Evolutionary conservation across 1,140 invertebrate species (phyloP), one percentile per base, ranked within the genome.

Genomic region (Atta cephalotes): DNA sequence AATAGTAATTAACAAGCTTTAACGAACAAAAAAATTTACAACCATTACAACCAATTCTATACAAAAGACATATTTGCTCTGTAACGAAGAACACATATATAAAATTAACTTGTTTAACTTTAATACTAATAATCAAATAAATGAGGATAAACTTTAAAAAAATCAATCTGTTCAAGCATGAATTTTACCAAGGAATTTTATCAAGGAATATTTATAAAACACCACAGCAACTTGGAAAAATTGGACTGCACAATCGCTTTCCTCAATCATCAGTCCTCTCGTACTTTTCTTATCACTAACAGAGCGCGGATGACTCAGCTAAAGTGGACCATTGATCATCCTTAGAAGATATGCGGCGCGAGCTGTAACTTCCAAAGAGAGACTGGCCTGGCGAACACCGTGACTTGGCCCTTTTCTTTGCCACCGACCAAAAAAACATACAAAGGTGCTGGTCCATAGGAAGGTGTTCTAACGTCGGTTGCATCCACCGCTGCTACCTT

Each of bases 361-460:
- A 97, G 92, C 86, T 97, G 96, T 12, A 97, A 93, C 89, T 96
- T 96, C 97, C 97, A 97, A 18, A 97, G 95, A 0, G 96, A 97
- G 5, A 97, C 95, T 0, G 97, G 96, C 88, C 96, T 95, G 86
- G 96, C 96, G 85, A 97, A 97, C 21, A 97, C 96, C 2, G 96
- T 97, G 2, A 97, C 96, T 87, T 97, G 96, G 10, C 96, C 96
- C 58, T 96, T 96, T 89, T 97, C 96, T 88, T 97, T 97, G 0
- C 97, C 96, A 7, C 97, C 97, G 7, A 97, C 94, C 6, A 97
- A 86, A 90, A 97, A 97, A 16, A 97, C 96, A 87, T 96, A 96
- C 25, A 97, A 93, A 0, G 96, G 96, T n/a, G 96, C 95, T 16
- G 94, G 95, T 5, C 93, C 94, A 3, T 91, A 91, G 4, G 88